Percentiles rank a stretch among this genome's conserved stretches.
Evolutionary conservation across 1,140 invertebrate genomes (phyloP).

Genomic region (Dreissena polymorpha): DNA sequence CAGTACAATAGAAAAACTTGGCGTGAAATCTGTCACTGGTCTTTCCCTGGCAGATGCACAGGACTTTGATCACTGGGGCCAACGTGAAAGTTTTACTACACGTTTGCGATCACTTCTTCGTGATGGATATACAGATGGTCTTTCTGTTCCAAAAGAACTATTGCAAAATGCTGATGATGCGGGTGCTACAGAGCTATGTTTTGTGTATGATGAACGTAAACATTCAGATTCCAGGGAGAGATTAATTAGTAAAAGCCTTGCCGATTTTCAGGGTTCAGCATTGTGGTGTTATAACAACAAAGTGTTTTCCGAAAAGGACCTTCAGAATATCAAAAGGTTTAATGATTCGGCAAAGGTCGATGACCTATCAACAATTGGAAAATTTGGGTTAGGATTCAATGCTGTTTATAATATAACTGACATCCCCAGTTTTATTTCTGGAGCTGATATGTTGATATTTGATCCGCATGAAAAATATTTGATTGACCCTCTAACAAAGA

Average conservation of each 20-base stretch:
- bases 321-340: slow-evolving; percentile 55
- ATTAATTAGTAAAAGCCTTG: slow-evolving; percentile 68
- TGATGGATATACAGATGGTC: slow-evolving; percentile 69
- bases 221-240: slow-evolving; percentile 60
- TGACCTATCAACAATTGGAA: slow-evolving; percentile 69
- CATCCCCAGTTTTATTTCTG: slow-evolving; percentile 68
- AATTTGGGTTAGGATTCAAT: slow-evolving; percentile 73
- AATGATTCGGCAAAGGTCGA: slow-evolving; percentile 58
- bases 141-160: slow-evolving; percentile 72
- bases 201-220: slow-evolving; percentile 72
- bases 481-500: not conserved
- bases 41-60: slow-evolving; percentile 32
- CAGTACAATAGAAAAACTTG: slow-evolving; percentile 51
- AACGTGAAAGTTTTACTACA: slow-evolving; percentile 64
- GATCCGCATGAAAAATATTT: slow-evolving; percentile 71
- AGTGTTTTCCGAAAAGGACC: slow-evolving; percentile 60
- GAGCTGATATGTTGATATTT: slow-evolving; percentile 64
- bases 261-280: slow-evolving; percentile 64
- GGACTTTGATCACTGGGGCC: slow-evolving; percentile 60
- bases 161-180: slow-evolving; percentile 80
- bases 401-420: slow-evolving; percentile 75
- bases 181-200: slow-evolving; percentile 69
- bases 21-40: slow-evolving; percentile 60
- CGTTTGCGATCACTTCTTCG: slow-evolving; percentile 55
- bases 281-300: slow-evolving; percentile 69